These are phyloP conservation scores for Gonioctena quinquepunctata DNA, from an alignment of 1,140 invertebrate species.

Conservation along the genomic window DNA sequence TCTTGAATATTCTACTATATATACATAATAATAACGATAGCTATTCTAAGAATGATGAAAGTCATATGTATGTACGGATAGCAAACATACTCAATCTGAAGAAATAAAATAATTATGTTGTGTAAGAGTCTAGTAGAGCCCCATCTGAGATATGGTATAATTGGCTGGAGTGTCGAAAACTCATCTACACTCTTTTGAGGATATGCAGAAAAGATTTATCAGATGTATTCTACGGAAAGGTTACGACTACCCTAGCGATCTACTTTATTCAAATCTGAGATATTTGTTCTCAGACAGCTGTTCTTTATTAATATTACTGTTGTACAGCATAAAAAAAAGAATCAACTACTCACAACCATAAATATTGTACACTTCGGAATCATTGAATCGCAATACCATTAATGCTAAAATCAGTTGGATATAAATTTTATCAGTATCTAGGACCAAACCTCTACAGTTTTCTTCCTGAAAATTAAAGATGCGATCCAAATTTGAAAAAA, in stretches of 20 bases:
- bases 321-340: neutral
- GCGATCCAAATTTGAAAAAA: neutral
- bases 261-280: neutral
- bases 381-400: neutral
- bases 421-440: neutral
- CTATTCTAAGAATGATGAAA: too few species aligned
- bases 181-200: neutral
- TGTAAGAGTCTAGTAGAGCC: conserved; percentile 3
- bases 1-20: too few species aligned
- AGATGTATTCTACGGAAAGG: too few species aligned
- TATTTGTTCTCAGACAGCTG: neutral
- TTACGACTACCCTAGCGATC: conserved; percentile 11
- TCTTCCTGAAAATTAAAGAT: neutral
- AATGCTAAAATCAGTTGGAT: neutral
- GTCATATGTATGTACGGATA: too few species aligned
- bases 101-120: neutral
- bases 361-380: neutral
- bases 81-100: neutral
- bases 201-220: neutral
- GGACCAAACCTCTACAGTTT: neutral
- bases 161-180: neutral
- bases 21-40: too few species aligned
- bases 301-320: neutral
- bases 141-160: conserved; percentile 4
- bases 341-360: neutral